Percentiles rank a stretch among this genome's conserved stretches.
Evolutionary conservation across 2,888 invertebrate species (phyloP).

Genomic region (Hyles lineata): DNA sequence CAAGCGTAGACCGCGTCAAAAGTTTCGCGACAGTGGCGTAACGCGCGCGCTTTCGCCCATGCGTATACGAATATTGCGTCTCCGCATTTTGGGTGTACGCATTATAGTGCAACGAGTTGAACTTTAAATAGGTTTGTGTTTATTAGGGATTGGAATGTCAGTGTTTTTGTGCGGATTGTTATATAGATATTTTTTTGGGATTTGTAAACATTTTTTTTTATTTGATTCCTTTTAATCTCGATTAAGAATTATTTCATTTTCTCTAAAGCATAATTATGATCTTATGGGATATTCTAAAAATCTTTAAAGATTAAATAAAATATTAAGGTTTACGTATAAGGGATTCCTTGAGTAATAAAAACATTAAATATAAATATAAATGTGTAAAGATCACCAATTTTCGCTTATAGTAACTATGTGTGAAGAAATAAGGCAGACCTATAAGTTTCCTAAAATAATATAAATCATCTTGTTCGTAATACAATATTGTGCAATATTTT

Average conservation of each 20-base stretch:
- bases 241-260: neutral
- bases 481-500: no score
- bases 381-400: neutral
- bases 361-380: neutral
- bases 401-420: neutral
- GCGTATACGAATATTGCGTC: neutral
- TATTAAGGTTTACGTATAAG: no score
- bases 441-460: no score
- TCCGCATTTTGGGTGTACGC: neutral
- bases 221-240: neutral
- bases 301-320: no score
- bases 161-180: neutral
- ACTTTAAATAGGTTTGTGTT: neutral
- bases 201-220: neutral
- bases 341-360: no score
- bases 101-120: neutral
- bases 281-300: no score
- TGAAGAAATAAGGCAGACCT: no score
- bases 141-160: neutral
- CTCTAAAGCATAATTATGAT: no score
- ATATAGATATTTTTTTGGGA: neutral
- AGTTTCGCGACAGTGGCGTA: constrained; percentile 72
- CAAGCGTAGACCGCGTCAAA: constrained; percentile 74
- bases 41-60: constrained; percentile 62
- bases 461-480: no score